phyloP scores from a whole-genome alignment of 2,113 vertebrate species.

The Rhinopomastus cyanomelas region DNA sequence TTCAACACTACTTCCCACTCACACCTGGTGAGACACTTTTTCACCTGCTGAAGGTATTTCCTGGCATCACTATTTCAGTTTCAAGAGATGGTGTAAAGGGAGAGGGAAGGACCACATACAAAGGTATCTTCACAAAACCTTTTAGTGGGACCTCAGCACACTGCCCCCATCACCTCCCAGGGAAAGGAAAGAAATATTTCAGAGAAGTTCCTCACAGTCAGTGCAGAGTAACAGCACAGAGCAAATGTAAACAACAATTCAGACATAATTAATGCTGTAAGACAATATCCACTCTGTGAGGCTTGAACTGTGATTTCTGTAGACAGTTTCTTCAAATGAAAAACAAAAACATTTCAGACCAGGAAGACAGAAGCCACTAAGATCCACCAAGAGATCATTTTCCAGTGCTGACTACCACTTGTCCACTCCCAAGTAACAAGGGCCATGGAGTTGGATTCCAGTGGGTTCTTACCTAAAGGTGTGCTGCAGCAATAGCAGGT shows the following conservation, averaged over 20 bases:
- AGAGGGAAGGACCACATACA: background rate
- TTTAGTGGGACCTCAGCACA: background rate
- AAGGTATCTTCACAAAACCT: background rate
- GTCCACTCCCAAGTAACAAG: background rate
- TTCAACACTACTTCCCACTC: background rate
- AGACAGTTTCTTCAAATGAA: background rate
- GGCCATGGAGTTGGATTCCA: background rate
- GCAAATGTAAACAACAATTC: background rate
- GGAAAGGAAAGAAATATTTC: background rate
- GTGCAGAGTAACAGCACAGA: background rate
- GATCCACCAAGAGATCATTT: background rate
- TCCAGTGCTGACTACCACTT: background rate
- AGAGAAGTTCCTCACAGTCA: background rate
- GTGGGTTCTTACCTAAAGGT: background rate
- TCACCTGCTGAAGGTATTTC: background rate
- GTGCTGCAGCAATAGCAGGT: accelerated
- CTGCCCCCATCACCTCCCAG: background rate
- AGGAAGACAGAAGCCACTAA: background rate
- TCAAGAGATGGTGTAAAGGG: background rate
- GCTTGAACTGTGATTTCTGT: background rate
- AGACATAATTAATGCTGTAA: background rate
- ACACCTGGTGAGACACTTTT: background rate
- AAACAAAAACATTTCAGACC: background rate
- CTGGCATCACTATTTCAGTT: background rate
- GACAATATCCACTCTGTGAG: background rate